Evolutionary conservation across 2,888 invertebrate genomes (phyloP).

Genomic region (Pristionchus entomophagus): DNA sequence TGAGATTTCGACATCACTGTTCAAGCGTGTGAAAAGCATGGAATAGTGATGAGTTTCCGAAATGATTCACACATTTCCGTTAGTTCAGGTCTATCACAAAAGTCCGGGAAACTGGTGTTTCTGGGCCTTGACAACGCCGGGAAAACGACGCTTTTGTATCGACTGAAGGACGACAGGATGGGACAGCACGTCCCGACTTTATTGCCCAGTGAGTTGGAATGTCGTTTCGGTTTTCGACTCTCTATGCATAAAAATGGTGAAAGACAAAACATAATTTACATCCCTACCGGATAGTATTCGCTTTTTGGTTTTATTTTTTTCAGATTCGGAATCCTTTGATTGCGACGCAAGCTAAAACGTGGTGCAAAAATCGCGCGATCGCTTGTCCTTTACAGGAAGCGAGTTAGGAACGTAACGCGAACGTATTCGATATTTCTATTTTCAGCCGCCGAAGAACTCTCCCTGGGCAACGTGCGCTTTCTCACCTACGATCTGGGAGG

Average conservation of each 20-base stretch:
- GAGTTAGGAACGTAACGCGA: neutral
- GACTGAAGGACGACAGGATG: conserved; percentile 99
- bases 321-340: too few species aligned
- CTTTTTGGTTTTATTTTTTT: too few species aligned
- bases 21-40: too few species aligned
- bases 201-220: conserved; percentile 94
- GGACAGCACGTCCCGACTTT: conserved; percentile 99
- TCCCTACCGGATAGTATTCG: too few species aligned
- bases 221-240: too few species aligned
- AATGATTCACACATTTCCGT: neutral
- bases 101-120: conserved; percentile 97
- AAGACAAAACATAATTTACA: too few species aligned
- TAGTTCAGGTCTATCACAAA: conserved; percentile 96
- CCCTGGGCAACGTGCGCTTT: conserved; percentile 98
- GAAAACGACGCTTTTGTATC: conserved; percentile 97
- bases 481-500: conserved; percentile 99
- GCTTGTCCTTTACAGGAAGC: too few species aligned
- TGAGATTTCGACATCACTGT: too few species aligned
- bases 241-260: too few species aligned
- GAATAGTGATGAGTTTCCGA: too few species aligned
- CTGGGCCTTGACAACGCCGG: conserved; percentile 99
- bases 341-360: too few species aligned
- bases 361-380: too few species aligned
- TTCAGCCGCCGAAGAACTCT: conserved; percentile 97
- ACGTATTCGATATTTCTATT: conserved; percentile 52